These are phyloP conservation scores for Ellobium chinense DNA, from an alignment of 2,888 invertebrate species.

Conservation along the genomic window DNA sequence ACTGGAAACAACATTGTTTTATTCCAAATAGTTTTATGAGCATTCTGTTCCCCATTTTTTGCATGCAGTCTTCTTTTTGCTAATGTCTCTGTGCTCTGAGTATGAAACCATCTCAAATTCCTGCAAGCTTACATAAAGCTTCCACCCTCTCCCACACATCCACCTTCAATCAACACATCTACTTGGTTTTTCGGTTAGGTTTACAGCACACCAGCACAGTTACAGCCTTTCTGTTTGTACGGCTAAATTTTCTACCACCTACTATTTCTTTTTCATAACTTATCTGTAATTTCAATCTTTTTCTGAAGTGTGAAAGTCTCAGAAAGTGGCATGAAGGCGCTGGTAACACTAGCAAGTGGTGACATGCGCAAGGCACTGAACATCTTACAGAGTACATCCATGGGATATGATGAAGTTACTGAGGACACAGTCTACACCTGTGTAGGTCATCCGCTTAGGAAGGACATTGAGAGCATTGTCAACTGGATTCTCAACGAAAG, in stretches of 20 bases:
- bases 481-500: slow-evolving; percentile 87
- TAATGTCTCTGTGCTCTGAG: too few relatives aligned
- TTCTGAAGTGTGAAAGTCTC: slow-evolving; percentile 87
- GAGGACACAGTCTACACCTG: slow-evolving; percentile 96
- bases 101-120: too few relatives aligned
- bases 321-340: slow-evolving; percentile 92
- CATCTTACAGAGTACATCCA: slow-evolving; percentile 94
- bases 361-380: slow-evolving; percentile 99
- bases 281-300: too few relatives aligned
- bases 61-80: too few relatives aligned
- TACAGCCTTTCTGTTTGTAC: too few relatives aligned
- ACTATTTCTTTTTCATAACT: neutral
- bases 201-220: neutral
- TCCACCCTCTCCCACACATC: too few relatives aligned
- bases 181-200: too few relatives aligned
- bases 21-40: too few relatives aligned
- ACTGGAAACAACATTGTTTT: too few relatives aligned
- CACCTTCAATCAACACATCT: too few relatives aligned
- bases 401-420: slow-evolving; percentile 92
- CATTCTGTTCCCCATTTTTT: too few relatives aligned
- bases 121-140: too few relatives aligned
- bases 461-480: slow-evolving; percentile 92
- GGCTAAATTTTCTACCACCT: neutral
- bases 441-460: slow-evolving; percentile 95
- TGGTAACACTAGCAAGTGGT: slow-evolving; percentile 93